Evolutionary conservation across 2,797 vertebrate genomes (phyloP), one percentile per base, ranked within the genome.

Genomic region (Platalea minor): DNA sequence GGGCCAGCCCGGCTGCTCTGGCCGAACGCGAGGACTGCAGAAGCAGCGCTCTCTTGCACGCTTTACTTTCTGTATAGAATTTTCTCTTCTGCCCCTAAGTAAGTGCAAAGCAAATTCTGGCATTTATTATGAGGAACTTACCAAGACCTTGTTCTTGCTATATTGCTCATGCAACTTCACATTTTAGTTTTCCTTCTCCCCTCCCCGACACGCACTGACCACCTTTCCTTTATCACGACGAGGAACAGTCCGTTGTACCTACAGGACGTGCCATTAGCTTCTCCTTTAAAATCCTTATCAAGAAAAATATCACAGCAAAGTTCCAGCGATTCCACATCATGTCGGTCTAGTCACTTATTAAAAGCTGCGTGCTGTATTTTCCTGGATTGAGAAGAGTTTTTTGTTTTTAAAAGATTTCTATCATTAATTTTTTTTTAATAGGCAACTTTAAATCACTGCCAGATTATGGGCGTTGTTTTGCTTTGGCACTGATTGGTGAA

Each of bases 241-340:
- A 86, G 43, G 37, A 48, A 61, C 76, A 73, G 54, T 12, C 39
- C 41, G 15, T 41, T 33, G 14, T 20, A 48, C 45, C 26, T 70
- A 24, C 16, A 53, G 50, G 60, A 72, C 37, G n/a, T 37, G 50
- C 19, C 10, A 2, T 17, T 23, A 76, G 39, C 24, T 51, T 39
- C 23, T 78, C 45, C 69, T 78, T 72, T 69, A 73, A 82, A 23
- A 60, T 48, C 31, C 39, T 29, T 26, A 33, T 50, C 18, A 39
- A 68, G 85, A 65, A 69, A 79, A 93, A 79, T 7, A 81, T 13
- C 2, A 3, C 78, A 72, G 60, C 45, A 76, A 53, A 77, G n/a
- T 21, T 25, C 28, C n/a, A 60, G 39, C 0, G 0, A 50, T 59
- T 76, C 45, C 63, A 33, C 61, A 15, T 43, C 53, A 16, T 0